Percentiles rank a stretch among this genome's conserved stretches.
These are phyloP conservation scores for Myrmophylax atrothorax DNA, from an alignment of 2,113 vertebrate species.

Conservation along the genomic window DNA sequence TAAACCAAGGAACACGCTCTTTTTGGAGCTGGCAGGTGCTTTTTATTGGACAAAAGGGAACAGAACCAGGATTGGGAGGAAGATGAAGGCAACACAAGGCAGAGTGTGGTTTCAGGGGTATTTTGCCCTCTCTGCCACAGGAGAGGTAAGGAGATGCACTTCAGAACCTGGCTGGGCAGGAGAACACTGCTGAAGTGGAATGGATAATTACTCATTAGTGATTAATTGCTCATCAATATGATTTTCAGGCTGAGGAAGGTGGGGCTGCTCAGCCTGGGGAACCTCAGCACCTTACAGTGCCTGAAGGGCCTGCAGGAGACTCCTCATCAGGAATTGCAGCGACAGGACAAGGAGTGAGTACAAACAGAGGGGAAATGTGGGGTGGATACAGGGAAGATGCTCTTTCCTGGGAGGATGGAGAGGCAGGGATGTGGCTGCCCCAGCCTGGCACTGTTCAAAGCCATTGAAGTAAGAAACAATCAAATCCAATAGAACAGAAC, in stretches of 20 bases:
- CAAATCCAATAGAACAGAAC: too few relatives aligned
- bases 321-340: too few relatives aligned
- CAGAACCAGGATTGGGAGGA: rapidly evolving
- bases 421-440: too few relatives aligned
- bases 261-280: too few relatives aligned
- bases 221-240: neutral
- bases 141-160: too few relatives aligned
- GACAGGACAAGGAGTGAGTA: too few relatives aligned
- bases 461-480: too few relatives aligned
- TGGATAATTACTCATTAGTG: neutral
- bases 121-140: neutral
- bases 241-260: neutral
- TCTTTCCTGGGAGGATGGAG: too few relatives aligned
- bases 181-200: neutral
- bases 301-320: too few relatives aligned
- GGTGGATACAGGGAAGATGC: neutral
- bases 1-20: neutral
- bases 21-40: neutral
- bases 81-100: rapidly evolving
- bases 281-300: too few relatives aligned
- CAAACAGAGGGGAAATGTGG: neutral
- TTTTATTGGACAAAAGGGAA: neutral
- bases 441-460: too few relatives aligned
- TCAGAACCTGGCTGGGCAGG: neutral
- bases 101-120: neutral